Conservation (phyloP, 2,113 vertebrate species). For the Nansenia antarctica region DNA sequence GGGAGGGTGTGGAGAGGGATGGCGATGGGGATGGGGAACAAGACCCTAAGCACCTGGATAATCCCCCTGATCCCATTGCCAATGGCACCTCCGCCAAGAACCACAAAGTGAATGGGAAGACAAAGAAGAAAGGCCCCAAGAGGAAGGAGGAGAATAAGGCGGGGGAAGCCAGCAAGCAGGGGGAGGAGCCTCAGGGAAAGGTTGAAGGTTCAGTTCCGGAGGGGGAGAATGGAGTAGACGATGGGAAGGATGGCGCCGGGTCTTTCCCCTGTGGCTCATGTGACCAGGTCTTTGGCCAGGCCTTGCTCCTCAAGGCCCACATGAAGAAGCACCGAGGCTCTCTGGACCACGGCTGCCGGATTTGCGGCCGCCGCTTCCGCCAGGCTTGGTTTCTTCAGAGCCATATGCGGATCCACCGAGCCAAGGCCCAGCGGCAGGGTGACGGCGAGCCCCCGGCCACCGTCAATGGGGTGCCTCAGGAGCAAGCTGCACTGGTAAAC, state of each 20-base stretch:
- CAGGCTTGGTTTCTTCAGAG: slow-evolving; percentile 98
- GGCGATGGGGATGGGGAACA: slow-evolving; percentile 58
- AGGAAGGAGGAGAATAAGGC: slow-evolving; percentile 42
- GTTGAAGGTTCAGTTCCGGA: not conserved
- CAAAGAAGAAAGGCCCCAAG: slow-evolving; percentile 68
- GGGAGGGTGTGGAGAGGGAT: slow-evolving; percentile 36
- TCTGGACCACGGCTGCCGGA: slow-evolving; percentile 92
- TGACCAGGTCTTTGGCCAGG: slow-evolving; percentile 89
- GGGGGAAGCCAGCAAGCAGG: not conserved
- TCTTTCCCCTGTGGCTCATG: slow-evolving; percentile 89
- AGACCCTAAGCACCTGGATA: slow-evolving; percentile 72
- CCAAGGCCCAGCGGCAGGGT: slow-evolving; percentile 79
- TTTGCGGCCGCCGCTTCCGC: slow-evolving; percentile 94
- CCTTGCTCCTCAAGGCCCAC: slow-evolving; percentile 92
- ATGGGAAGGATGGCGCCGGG: slow-evolving; percentile 59
- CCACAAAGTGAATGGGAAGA: slow-evolving; percentile 77
- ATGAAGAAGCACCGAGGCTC: slow-evolving; percentile 91
- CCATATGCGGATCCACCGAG: slow-evolving; percentile 94
- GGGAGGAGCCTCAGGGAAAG: not conserved
- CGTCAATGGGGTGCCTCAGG: slow-evolving; percentile 89
- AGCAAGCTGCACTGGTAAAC: slow-evolving; percentile 78
- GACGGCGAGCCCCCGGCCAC: slow-evolving; percentile 78
- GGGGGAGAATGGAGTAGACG: slow-evolving; percentile 13
- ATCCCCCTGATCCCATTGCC: slow-evolving; percentile 79
- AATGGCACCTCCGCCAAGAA: slow-evolving; percentile 79